A percentile compares a stretch with the other conserved stretches of the same genome.
Evolutionary conservation across 2,888 invertebrate species (phyloP).

Genomic region (Platerodrilus igneus): DNA sequence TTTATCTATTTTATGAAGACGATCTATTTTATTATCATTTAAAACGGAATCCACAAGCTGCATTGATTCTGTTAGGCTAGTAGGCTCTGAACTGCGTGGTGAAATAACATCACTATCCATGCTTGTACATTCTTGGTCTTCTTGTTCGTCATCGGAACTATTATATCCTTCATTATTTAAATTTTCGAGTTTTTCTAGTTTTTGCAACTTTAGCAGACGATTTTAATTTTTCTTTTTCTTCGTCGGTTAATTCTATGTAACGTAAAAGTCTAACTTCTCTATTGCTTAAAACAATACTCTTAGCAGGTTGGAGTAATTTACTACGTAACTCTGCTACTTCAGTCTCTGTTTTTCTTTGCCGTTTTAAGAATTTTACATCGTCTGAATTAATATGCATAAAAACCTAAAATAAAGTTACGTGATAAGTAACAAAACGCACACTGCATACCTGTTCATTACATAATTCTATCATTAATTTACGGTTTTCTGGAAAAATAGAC

Average conservation of each 20-base stretch:
- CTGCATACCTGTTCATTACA: slow-evolving; percentile 72
- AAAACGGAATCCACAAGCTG: slow-evolving; percentile 82
- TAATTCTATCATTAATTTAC: slow-evolving; percentile 71
- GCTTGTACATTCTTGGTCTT: slow-evolving; percentile 73
- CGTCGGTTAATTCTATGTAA: slow-evolving; percentile 85
- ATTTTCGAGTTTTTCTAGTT: slow-evolving; percentile 83
- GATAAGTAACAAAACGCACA: not conserved
- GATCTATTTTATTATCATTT: slow-evolving; percentile 77
- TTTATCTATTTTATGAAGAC: slow-evolving; percentile 79
- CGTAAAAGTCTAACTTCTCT: slow-evolving; percentile 81
- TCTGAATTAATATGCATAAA: slow-evolving; percentile 80
- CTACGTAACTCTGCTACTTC: slow-evolving; percentile 83
- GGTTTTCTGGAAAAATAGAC: slow-evolving; percentile 67
- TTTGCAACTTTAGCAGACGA: slow-evolving; percentile 87
- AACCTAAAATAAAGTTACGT: slow-evolving; percentile 43
- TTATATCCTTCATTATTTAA: slow-evolving; percentile 65
- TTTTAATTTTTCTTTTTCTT: slow-evolving; percentile 87
- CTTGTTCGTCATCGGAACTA: slow-evolving; percentile 70
- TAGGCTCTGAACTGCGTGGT: slow-evolving; percentile 67
- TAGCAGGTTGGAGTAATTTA: slow-evolving; percentile 75
- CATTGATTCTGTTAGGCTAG: slow-evolving; percentile 83
- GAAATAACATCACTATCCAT: slow-evolving; percentile 69
- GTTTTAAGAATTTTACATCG: slow-evolving; percentile 80
- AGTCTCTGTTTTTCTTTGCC: slow-evolving; percentile 85
- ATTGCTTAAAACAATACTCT: slow-evolving; percentile 86